Evolutionary conservation across 1,140 invertebrate species (phyloP).

Genomic region (Druon quercuslanigerum): DNA sequence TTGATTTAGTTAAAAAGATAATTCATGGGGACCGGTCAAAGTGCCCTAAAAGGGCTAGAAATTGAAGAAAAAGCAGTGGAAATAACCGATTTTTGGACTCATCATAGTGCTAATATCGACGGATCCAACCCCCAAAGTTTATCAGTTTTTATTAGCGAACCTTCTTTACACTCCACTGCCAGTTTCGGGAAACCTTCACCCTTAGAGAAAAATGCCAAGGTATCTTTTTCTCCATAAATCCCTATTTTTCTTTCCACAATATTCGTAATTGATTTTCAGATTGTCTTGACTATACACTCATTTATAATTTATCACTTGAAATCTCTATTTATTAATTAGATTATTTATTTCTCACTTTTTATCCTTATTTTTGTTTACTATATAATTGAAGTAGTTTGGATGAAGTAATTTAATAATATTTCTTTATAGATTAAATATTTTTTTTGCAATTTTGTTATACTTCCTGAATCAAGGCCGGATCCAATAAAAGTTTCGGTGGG

Average conservation of each 20-base stretch:
- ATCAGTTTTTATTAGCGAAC: constrained; percentile 84
- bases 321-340: neutral
- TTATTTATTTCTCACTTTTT: constrained; percentile 34
- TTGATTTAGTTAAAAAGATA: no score
- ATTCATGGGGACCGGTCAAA: constrained; percentile 85
- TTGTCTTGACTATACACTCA: neutral
- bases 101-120: constrained; percentile 81
- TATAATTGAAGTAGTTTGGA: no score
- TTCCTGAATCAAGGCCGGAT: no score
- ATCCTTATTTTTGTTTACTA: neutral
- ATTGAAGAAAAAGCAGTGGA: constrained; percentile 85
- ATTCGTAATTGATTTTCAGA: no score
- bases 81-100: constrained; percentile 85
- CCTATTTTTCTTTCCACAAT: no score
- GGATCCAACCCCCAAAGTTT: constrained; percentile 78
- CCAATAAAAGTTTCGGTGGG: no score
- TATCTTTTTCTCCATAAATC: constrained; percentile 35
- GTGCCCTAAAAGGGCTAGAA: constrained; percentile 82
- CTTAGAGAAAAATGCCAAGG: constrained; percentile 84
- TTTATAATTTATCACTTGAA: neutral
- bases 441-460: no score
- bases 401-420: no score
- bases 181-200: constrained; percentile 81
- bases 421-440: no score
- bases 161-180: constrained; percentile 75